A percentile compares a stretch with the other conserved stretches of the same genome.
Conservation (phyloP, 2,797 vertebrate genomes). For the Nannoperca obscura region DNA sequence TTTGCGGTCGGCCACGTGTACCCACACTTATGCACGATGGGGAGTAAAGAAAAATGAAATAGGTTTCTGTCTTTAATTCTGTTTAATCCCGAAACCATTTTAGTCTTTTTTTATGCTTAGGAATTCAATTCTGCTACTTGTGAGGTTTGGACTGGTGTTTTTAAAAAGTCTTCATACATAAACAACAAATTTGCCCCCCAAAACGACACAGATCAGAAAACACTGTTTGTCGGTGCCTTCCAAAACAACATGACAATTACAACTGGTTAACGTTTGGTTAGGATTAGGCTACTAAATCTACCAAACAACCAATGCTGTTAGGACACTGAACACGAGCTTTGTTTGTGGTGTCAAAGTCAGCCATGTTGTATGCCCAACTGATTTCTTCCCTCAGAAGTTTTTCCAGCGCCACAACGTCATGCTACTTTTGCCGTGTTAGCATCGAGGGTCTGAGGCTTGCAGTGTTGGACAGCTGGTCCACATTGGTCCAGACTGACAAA, state of each 20-base stretch:
- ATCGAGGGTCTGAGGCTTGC: no score
- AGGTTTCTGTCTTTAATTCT: constrained; percentile 23
- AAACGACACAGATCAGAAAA: not conserved
- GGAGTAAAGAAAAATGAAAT: constrained; percentile 1
- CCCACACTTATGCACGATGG: not conserved
- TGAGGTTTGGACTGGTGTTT: not conserved
- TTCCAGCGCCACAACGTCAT: no score
- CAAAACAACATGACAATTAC: not conserved
- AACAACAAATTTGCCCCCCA: not conserved
- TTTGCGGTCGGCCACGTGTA: constrained; percentile 16
- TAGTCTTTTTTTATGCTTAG: constrained; percentile 29
- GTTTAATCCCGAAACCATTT: constrained; percentile 45
- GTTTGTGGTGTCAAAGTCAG: no score
- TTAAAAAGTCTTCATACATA: not conserved
- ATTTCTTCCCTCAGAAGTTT: no score
- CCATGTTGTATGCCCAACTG: no score
- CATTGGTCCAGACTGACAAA: not conserved
- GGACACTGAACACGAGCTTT: not conserved
- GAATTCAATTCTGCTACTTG: not conserved
- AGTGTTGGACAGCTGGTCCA: constrained; percentile 4
- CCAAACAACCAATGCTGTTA: not conserved
- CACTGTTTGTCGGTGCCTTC: not conserved
- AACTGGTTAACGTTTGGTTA: not conserved
- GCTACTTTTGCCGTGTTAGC: not conserved
- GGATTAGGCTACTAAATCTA: not conserved